Conservation (phyloP, 2,888 invertebrate genomes). For the Drosophila neonasuta region DNA sequence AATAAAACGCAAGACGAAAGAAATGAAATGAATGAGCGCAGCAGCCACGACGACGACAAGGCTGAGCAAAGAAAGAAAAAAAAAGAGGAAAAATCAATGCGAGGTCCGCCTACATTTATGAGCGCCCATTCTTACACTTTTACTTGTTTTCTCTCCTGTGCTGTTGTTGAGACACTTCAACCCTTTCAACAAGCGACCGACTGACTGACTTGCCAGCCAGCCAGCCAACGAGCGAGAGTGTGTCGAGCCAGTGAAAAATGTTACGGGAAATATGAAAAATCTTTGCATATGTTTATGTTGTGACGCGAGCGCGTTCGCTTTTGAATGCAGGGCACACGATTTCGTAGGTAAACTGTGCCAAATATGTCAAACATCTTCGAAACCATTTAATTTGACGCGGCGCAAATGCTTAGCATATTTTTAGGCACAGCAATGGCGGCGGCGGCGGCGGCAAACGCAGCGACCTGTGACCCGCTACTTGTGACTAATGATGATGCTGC, state of each 20-base stretch:
- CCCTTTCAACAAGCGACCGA: slow-evolving; percentile 55
- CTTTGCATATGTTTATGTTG: slow-evolving; percentile 55
- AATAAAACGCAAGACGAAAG: slow-evolving; percentile 65
- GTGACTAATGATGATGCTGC: slow-evolving; percentile 77
- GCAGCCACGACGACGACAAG: slow-evolving; percentile 50
- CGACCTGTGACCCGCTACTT: slow-evolving; percentile 58
- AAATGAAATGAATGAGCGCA: slow-evolving; percentile 72
- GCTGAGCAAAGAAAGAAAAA: slow-evolving; percentile 18
- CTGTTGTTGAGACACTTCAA: slow-evolving; percentile 51
- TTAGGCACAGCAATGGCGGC: slow-evolving; percentile 47
- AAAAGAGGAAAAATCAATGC: slow-evolving; percentile 64
- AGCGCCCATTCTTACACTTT: slow-evolving; percentile 44
- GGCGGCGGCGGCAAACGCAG: slow-evolving; percentile 16
- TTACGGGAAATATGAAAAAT: slow-evolving; percentile 72
- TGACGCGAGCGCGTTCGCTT: slow-evolving; percentile 11
- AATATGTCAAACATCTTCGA: slow-evolving; percentile 77
- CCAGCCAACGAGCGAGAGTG: slow-evolving; percentile 7
- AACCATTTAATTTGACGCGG: slow-evolving; percentile 68
- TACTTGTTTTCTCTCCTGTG: slow-evolving; percentile 35
- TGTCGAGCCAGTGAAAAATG: slow-evolving; percentile 61
- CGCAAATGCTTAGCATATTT: slow-evolving; percentile 70
- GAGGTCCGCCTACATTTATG: slow-evolving; percentile 42
- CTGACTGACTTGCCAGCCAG: slow-evolving; percentile 25
- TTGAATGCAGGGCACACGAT: slow-evolving; percentile 24
- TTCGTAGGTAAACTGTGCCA: slow-evolving; percentile 55